Evolutionary conservation across 1,140 invertebrate genomes (phyloP).

Genomic region (Conopomorpha cramerella): DNA sequence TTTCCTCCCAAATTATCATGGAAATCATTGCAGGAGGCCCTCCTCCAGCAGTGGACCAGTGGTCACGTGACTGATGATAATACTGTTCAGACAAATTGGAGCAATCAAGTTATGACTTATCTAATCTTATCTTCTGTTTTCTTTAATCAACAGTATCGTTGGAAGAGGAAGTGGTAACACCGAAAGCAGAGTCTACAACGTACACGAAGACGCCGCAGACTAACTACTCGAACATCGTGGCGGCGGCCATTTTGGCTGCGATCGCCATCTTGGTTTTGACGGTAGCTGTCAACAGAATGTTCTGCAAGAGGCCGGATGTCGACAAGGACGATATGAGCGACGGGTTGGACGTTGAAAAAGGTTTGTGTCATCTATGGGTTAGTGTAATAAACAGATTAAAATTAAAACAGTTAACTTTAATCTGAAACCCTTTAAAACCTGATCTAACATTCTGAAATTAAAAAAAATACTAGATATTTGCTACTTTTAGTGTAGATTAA

Average conservation of each 20-base stretch:
- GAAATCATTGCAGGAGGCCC: no score
- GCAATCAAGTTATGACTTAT: constrained; percentile 3
- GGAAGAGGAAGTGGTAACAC: constrained; percentile 31
- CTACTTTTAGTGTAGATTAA: no score
- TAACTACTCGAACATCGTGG: constrained; percentile 21
- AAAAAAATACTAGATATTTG: no score
- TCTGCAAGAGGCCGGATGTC: constrained; percentile 15
- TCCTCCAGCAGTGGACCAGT: no score
- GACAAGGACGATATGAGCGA: constrained; percentile 25
- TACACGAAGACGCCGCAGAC: constrained; percentile 15
- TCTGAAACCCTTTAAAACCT: no score
- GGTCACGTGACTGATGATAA: no score
- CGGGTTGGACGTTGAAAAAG: constrained; percentile 27
- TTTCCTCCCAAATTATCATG: no score
- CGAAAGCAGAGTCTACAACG: constrained; percentile 35
- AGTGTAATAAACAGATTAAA: no score
- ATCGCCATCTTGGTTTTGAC: constrained; percentile 24
- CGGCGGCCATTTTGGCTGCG: constrained; percentile 19
- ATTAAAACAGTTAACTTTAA: no score
- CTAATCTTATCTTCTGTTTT: no score
- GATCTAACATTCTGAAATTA: no score
- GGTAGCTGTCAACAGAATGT: constrained; percentile 21
- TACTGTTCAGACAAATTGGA: constrained; percentile 3
- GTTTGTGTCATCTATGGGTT: no score
- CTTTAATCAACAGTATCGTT: constrained; percentile 19